Evolutionary conservation across 1,140 invertebrate species (phyloP).

Genomic region (Lepidotrigona ventralis): DNA sequence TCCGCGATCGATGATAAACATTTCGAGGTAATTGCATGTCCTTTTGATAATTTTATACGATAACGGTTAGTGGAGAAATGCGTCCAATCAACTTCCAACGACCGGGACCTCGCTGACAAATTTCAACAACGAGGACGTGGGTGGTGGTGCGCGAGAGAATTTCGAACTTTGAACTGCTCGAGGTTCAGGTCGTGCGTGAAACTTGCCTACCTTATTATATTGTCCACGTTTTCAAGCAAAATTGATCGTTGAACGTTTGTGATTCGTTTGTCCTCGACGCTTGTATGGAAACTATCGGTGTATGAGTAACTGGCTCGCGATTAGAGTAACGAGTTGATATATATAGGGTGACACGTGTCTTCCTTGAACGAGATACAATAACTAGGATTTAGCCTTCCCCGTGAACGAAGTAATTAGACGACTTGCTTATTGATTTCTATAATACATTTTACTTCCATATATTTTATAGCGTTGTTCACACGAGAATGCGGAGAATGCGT

Average conservation of each 20-base stretch:
- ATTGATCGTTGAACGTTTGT: conserved; percentile 5
- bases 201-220: neutral
- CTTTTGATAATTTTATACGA: conserved; percentile 47
- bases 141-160: neutral
- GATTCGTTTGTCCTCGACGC: conserved; percentile 28
- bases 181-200: neutral
- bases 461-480: conserved; percentile 46
- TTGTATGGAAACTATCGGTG: conserved; percentile 1
- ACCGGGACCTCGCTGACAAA: neutral
- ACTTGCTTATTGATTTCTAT: conserved; percentile 37
- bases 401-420: conserved; percentile 29
- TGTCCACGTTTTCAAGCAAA: conserved; percentile 1
- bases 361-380: conserved; percentile 63
- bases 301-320: neutral
- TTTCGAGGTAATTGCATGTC: conserved; percentile 17
- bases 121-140: neutral
- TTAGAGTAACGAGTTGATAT: conserved; percentile 37
- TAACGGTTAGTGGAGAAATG: neutral
- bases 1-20: neutral
- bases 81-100: neutral
- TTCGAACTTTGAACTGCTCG: too few species aligned
- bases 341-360: conserved; percentile 55
- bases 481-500: conserved; percentile 16
- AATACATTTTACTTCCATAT: conserved; percentile 45
- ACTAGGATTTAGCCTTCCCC: conserved; percentile 58